Percentiles rank a stretch among this genome's conserved stretches.
Evolutionary conservation across 1,140 invertebrate genomes (phyloP).

Genomic region (Temnothorax curvispinosus): DNA sequence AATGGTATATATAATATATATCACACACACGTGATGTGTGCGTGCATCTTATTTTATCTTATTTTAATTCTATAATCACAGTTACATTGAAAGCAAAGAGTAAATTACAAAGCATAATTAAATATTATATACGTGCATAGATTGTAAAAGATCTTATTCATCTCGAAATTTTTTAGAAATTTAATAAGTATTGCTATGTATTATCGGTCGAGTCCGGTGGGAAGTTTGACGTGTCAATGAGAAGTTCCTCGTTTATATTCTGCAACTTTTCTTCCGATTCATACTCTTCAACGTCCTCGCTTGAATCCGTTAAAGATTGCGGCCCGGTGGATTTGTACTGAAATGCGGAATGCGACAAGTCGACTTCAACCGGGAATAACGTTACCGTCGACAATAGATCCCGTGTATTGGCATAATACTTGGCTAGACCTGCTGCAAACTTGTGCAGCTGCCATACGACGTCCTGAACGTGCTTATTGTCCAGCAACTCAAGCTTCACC

Average conservation of each 20-base stretch:
- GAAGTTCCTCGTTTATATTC: constrained; percentile 62
- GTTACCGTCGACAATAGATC: constrained; percentile 91
- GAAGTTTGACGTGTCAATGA: constrained; percentile 69
- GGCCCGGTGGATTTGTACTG: constrained; percentile 92
- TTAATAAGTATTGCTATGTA: constrained; percentile 52
- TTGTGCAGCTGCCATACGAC: constrained; percentile 94
- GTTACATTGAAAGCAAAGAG: not conserved
- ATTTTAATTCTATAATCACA: constrained; percentile 25
- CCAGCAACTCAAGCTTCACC: constrained; percentile 98
- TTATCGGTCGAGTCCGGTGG: constrained; percentile 49
- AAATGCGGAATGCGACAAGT: constrained; percentile 96
- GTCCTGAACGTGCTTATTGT: constrained; percentile 99
- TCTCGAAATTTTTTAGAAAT: not conserved
- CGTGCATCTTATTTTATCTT: not conserved
- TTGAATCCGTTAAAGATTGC: constrained; percentile 84
- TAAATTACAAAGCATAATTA: not conserved
- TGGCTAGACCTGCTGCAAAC: constrained; percentile 92
- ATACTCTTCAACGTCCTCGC: constrained; percentile 84
- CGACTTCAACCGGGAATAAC: constrained; percentile 98
- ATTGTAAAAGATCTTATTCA: not conserved
- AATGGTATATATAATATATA: not conserved
- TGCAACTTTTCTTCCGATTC: constrained; percentile 76
- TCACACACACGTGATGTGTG: too few relatives aligned
- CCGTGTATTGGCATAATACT: constrained; percentile 89
- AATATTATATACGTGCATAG: not conserved